A percentile compares a stretch with the other conserved stretches of the same genome.
These are phyloP conservation scores for Corythaeola cristata DNA, from an alignment of 2,113 vertebrate species.

Conservation along the genomic window DNA sequence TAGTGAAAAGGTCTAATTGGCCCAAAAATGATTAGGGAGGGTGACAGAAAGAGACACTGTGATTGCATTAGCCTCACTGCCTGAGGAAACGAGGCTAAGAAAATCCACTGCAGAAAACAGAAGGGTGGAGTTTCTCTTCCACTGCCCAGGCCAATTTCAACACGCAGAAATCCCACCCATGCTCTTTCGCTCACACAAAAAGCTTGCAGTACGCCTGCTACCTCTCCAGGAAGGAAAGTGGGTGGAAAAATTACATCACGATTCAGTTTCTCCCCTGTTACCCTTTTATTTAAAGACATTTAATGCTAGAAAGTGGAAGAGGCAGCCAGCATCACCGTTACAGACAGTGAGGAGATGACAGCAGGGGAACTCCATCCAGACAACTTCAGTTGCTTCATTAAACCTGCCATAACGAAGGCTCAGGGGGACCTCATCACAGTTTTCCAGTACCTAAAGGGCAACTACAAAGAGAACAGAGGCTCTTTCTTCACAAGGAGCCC, in stretches of 20 bases:
- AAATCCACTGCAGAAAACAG: background rate
- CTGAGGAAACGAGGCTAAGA: background rate
- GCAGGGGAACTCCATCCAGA: background rate
- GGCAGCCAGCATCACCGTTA: background rate
- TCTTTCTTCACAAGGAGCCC: background rate
- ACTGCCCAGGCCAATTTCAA: conserved; percentile 38
- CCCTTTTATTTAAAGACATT: background rate
- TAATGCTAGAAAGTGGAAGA: background rate
- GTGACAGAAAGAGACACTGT: background rate
- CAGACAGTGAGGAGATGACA: background rate
- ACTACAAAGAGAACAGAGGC: background rate
- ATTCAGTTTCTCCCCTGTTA: background rate
- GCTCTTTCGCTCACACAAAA: background rate
- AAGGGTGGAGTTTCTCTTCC: conserved; percentile 37
- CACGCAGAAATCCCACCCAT: conserved; percentile 17
- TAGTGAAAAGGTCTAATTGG: background rate
- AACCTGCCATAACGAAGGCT: background rate
- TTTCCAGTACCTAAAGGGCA: background rate
- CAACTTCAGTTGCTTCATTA: too few relatives aligned
- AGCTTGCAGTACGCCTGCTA: background rate
- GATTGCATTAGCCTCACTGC: background rate
- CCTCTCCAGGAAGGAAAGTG: conserved; percentile 4
- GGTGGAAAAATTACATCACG: conserved; percentile 9
- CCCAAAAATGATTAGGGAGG: background rate
- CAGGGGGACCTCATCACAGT: background rate